phyloP scores from a whole-genome alignment of 2,797 vertebrate species.

The Pteronotus mesoamericanus region DNA sequence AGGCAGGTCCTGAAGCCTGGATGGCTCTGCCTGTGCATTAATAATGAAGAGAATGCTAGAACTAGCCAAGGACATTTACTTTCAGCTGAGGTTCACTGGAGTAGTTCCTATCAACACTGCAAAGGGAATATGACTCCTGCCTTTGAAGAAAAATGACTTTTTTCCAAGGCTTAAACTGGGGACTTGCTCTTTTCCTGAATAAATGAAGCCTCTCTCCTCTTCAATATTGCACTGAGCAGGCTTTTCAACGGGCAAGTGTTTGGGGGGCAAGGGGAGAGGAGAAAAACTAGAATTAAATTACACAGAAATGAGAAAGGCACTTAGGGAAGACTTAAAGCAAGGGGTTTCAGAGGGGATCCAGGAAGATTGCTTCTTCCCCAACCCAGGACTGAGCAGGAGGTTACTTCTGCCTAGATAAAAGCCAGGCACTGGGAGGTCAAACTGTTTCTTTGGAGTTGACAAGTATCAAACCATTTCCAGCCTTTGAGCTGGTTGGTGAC shows the following conservation, averaged over 20 bases:
- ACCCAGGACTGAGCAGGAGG: background rate
- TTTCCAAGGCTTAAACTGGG: background rate
- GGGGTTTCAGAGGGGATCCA: background rate
- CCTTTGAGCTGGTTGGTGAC: background rate
- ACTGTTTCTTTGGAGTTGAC: background rate
- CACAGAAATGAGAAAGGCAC: background rate
- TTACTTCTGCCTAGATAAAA: background rate
- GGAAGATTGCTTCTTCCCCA: background rate
- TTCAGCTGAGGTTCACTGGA: background rate
- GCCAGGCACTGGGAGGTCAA: slow-evolving; percentile 51
- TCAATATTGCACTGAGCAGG: background rate
- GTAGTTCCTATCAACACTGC: background rate
- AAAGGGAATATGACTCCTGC: background rate
- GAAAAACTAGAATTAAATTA: slow-evolving; percentile 28
- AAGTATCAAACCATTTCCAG: background rate
- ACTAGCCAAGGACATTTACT: background rate
- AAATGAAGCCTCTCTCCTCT: background rate
- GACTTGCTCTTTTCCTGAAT: background rate
- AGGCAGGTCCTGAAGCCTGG: background rate
- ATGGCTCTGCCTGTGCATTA: background rate
- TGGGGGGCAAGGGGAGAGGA: background rate
- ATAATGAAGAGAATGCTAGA: background rate
- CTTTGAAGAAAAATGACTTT: background rate
- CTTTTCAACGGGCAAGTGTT: background rate
- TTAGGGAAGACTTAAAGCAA: background rate